phyloP scores from a whole-genome alignment of 2,797 vertebrate species.

The Notoglanidium macrostoma region DNA sequence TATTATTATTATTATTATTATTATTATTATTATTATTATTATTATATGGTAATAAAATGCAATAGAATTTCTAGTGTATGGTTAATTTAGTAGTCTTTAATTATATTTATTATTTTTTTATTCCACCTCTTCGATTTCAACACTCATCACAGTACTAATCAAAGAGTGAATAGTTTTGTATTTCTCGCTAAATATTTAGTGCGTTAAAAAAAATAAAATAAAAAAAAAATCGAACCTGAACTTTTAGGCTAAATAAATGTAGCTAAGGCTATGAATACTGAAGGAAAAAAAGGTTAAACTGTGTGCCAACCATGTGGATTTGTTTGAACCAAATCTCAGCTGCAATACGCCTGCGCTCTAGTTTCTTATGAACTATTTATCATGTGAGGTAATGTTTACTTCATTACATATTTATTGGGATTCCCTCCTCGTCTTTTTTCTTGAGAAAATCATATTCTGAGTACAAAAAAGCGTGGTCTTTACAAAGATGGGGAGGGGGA shows the following conservation, averaged over 20 bases:
- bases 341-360: conserved; percentile 70
- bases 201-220: not conserved
- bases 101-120: conserved; percentile 74
- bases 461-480: not conserved
- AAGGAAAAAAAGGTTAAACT: conserved; percentile 58
- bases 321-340: conserved; percentile 58
- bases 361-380: conserved; percentile 87
- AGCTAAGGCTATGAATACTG: conserved; percentile 48
- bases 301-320: conserved; percentile 58
- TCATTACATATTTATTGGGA: conserved; percentile 98
- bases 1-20: conserved; percentile 26
- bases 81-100: not conserved
- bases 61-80: not conserved
- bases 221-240: not conserved
- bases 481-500: conserved; percentile 39
- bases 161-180: conserved; percentile 66
- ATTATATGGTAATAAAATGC: conserved; percentile 2
- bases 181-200: conserved; percentile 41
- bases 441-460: conserved; percentile 76
- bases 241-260: not conserved
- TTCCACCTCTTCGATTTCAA: conserved; percentile 81
- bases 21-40: conserved; percentile 30
- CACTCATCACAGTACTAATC: conserved; percentile 56
- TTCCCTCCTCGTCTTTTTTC: conserved; percentile 78
- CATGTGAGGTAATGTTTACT: conserved; percentile 94